Evolutionary conservation across 2,888 invertebrate species (phyloP).

Genomic region (Merodon equestris): DNA sequence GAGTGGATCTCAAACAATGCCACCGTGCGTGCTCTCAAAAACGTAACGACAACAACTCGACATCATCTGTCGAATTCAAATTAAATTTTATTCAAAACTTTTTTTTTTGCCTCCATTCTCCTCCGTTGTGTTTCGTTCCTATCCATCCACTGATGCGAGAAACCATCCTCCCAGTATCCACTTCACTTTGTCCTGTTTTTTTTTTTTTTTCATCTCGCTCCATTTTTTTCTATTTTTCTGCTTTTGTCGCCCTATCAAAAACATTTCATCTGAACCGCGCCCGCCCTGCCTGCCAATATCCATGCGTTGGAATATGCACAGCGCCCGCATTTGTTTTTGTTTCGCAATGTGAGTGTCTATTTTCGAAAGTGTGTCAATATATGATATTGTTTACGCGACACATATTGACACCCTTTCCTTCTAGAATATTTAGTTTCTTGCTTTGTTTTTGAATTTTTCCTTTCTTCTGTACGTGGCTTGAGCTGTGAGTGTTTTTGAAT

Average conservation of each 20-base stretch:
- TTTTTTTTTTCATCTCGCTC: not conserved
- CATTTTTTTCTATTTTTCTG: slow-evolving; percentile 3
- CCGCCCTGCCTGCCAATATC: not conserved
- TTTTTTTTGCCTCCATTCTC: slow-evolving; percentile 22
- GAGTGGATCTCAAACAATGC: slow-evolving; percentile 27
- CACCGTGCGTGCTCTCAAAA: not conserved
- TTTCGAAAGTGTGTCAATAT: slow-evolving; percentile 66
- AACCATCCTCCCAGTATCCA: slow-evolving; percentile 36
- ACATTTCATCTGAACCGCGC: slow-evolving; percentile 60
- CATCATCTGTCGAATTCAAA: slow-evolving; percentile 67
- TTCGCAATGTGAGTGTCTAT: slow-evolving; percentile 48
- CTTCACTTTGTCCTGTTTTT: slow-evolving; percentile 4
- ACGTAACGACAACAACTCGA: slow-evolving; percentile 3
- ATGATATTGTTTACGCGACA: slow-evolving; percentile 65
- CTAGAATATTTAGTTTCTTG: slow-evolving; percentile 17
- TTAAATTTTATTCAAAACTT: slow-evolving; percentile 65
- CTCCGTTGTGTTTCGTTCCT: slow-evolving; percentile 2
- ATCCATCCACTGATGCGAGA: slow-evolving; percentile 55
- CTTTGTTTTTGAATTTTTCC: too few relatives aligned
- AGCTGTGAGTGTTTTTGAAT: slow-evolving; percentile 45
- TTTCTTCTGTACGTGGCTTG: slow-evolving; percentile 1
- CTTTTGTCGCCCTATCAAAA: slow-evolving; percentile 46
- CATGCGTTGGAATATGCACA: not conserved
- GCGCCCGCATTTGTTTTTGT: slow-evolving; percentile 21
- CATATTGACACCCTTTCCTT: slow-evolving; percentile 64